Conservation (phyloP, 2,113 vertebrate genomes). For the Lagopus leucura region DNA sequence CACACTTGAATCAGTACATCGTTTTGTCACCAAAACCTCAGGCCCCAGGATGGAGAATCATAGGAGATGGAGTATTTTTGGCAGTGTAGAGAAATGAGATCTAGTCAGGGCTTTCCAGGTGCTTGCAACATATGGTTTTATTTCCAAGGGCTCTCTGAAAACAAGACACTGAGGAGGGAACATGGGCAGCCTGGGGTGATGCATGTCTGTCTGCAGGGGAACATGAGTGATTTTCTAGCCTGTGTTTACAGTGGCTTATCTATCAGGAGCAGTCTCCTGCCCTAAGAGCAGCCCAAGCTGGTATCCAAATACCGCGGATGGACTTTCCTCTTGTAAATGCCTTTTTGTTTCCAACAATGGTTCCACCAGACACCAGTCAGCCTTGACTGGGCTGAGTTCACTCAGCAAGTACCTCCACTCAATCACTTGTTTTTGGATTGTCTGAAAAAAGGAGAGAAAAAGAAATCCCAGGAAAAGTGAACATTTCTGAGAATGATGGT, state of each 20-base stretch:
- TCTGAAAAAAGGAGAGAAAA: slow-evolving; percentile 32
- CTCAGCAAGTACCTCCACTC: slow-evolving; percentile 41
- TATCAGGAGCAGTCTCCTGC: neutral
- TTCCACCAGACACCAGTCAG: slow-evolving; percentile 35
- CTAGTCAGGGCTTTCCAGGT: neutral
- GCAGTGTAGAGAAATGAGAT: neutral
- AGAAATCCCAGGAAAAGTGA: slow-evolving; percentile 72
- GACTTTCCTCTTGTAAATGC: slow-evolving; percentile 8
- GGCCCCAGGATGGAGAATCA: neutral
- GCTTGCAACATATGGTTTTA: neutral
- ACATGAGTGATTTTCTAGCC: neutral
- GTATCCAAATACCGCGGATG: neutral
- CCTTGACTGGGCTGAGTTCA: neutral
- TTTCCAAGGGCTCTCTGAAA: neutral
- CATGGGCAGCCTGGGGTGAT: neutral
- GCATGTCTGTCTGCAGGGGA: neutral
- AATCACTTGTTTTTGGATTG: slow-evolving; percentile 63
- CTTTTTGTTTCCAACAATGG: slow-evolving; percentile 34
- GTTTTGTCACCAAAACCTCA: neutral
- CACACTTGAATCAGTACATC: neutral
- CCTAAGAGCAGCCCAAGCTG: neutral
- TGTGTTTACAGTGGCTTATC: neutral
- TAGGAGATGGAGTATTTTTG: neutral
- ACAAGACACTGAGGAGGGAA: neutral
- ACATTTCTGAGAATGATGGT: slow-evolving; percentile 71